Evolutionary conservation across 2,113 vertebrate genomes (phyloP).

Genomic region (Nothoprocta pentlandii): DNA sequence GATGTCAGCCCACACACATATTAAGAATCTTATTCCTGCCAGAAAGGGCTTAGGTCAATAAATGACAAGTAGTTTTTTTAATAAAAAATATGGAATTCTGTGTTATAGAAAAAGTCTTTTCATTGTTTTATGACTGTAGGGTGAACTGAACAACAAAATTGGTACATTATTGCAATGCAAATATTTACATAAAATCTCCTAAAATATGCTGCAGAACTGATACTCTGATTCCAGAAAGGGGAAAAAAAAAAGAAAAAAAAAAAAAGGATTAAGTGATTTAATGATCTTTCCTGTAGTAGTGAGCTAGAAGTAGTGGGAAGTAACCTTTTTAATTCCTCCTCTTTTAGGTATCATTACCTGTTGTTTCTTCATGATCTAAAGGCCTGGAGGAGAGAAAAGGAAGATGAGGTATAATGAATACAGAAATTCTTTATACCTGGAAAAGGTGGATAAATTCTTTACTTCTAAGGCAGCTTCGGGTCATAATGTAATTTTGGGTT

Average conservation of each 20-base stretch:
- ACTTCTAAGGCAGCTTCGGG: not conserved
- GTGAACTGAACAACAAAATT: not conserved
- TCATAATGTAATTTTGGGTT: not conserved
- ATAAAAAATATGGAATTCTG: not conserved
- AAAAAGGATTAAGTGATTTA: not conserved
- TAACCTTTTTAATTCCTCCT: not conserved
- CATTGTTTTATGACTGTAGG: not conserved
- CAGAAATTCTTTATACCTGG: not conserved
- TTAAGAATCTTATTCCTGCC: not conserved
- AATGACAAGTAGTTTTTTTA: not conserved
- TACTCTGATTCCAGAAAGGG: not conserved
- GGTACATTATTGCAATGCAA: not conserved
- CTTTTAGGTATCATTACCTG: not conserved
- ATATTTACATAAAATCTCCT: not conserved
- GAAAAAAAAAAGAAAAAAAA: not conserved
- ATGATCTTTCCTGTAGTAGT: not conserved
- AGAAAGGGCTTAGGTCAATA: not conserved
- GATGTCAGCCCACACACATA: not conserved
- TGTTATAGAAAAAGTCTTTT: not conserved
- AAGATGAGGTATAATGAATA: not conserved
- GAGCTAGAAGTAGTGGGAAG: not conserved
- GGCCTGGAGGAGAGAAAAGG: not conserved
- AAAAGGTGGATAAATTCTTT: not conserved
- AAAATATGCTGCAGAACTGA: not conserved
- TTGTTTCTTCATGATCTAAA: not conserved